These are phyloP conservation scores for Orycteropus afer DNA, from an alignment of 2,113 vertebrate genomes.

Conservation along the genomic window DNA sequence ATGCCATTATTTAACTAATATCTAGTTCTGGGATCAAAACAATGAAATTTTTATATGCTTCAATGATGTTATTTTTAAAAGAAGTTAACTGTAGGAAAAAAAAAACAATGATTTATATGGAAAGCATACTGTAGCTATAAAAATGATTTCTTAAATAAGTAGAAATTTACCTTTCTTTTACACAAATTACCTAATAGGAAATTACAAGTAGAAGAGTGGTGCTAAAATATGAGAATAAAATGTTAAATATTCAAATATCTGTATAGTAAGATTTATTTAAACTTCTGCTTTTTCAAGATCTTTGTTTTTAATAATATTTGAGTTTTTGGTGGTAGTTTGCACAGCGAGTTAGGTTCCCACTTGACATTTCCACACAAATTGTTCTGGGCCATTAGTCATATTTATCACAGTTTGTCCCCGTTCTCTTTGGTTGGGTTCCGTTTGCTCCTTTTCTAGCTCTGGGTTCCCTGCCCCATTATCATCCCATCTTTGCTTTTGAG, in stretches of 20 bases:
- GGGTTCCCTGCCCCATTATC: not conserved
- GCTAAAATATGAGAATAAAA: not conserved
- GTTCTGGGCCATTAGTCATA: not conserved
- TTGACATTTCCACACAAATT: not conserved
- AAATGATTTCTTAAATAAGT: not conserved
- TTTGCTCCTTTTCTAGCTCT: not conserved
- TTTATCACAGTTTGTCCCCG: not conserved
- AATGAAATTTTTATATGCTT: not conserved
- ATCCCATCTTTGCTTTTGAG: not conserved
- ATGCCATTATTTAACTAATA: slow-evolving; percentile 6
- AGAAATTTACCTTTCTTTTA: slow-evolving; percentile 1
- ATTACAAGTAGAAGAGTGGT: not conserved
- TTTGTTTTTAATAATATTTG: not conserved
- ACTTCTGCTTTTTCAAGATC: slow-evolving; percentile 19
- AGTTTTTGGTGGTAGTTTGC: not conserved
- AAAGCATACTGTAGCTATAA: not conserved
- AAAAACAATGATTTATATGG: not conserved
- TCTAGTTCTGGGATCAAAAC: not conserved
- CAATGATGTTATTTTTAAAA: not conserved
- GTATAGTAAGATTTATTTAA: not conserved
- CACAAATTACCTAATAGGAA: not conserved
- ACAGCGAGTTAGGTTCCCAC: not conserved
- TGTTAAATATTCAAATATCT: slow-evolving; percentile 1
- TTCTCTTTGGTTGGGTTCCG: not conserved
- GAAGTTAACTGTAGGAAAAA: not conserved